Evolutionary conservation across 2,113 vertebrate genomes (phyloP), one percentile per base, ranked within the genome.

Genomic region (Mobula hypostoma): DNA sequence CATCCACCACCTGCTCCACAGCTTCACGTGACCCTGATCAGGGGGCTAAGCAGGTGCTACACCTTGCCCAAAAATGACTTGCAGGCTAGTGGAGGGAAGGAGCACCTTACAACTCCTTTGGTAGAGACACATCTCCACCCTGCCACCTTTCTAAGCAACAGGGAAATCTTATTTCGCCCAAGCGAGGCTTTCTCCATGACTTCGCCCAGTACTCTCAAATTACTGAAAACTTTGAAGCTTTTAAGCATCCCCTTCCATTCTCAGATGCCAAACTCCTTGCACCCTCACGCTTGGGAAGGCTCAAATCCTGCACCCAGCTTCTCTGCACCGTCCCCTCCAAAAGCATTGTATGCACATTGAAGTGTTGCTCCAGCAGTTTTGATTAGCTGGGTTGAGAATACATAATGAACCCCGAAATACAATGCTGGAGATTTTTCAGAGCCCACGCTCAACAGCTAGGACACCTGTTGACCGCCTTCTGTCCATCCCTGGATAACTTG

Each of bases 391-490:
- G 14, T 32, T 32, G 29, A 29, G 4, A 48, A 48, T 8, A 68
- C 15, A 5, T 17, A 70, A 70, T 9, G n/a, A 66, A 74, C 21
- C 32, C 12, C 48, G 1, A 7, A 48, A 48, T 14, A 74, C 66
- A 48, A 24, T 5, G 66, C 66, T 11, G 2, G 12, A 72, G 66
- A 48, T 40, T 21, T 27, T 4, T 68, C 48, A 72, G 32, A 36
- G 40, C 70, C 68, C 5, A 15, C 6, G 21, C 9, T 1, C 8
- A 48, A 93, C 36, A 93, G 68, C 32, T 72, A 0, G 66, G 17
- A 14, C 90, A 93, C 66, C 90, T 93, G 68, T 93, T 93, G 36
- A 5, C 32, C 68, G 40, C 7, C 90, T 40, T 92, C 32, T 93
- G 90, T 19, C 27, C 36, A n/a, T 93, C 63, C 32, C 90, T 27